These are phyloP conservation scores for Anolis sagrei DNA, from an alignment of 2,113 vertebrate species.

Conservation along the genomic window DNA sequence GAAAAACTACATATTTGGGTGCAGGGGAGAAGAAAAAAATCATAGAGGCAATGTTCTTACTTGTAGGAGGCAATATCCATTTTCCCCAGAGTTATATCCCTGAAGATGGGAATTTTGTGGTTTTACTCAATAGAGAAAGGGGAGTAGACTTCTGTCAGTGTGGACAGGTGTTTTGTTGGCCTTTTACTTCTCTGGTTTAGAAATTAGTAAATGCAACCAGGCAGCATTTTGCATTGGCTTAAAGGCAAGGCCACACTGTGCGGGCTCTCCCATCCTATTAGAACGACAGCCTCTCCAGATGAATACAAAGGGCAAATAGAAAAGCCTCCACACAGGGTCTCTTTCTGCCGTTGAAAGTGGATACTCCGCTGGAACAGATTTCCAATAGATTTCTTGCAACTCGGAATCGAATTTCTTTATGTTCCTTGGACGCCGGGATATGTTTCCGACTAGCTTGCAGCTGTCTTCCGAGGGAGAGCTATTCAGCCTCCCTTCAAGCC, in stretches of 20 bases:
- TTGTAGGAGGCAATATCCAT: no score
- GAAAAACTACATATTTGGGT: no score
- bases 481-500: background rate
- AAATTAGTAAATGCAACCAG: background rate
- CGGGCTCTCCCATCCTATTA: no score
- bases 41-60: no score
- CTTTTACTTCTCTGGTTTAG: background rate
- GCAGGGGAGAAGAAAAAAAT: no score
- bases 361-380: background rate
- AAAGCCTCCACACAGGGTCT: conserved; percentile 1
- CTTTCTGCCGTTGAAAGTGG: conserved; percentile 25
- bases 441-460: conserved; percentile 15
- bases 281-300: background rate
- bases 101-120: no score
- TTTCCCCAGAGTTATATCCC: no score
- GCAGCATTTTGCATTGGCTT: background rate
- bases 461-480: rapidly evolving
- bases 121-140: no score
- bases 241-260: background rate
- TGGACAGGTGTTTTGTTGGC: background rate
- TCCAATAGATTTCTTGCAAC: background rate
- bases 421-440: rapidly evolving
- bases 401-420: background rate
- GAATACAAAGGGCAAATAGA: background rate
- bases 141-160: no score